These are phyloP conservation scores for Lithosia quadra DNA, from an alignment of 2,888 invertebrate genomes.

Conservation along the genomic window DNA sequence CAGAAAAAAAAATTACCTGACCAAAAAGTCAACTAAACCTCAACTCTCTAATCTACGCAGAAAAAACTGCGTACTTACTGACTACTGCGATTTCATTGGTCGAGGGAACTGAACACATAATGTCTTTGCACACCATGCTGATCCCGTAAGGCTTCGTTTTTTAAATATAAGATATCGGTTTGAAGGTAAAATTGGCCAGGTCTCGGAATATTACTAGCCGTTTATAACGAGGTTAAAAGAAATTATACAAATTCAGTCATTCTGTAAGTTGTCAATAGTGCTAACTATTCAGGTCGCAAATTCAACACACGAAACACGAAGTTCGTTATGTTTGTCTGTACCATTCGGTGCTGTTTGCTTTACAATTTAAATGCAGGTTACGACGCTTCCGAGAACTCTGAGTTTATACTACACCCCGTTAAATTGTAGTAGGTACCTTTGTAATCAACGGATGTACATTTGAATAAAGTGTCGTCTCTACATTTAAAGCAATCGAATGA, in stretches of 20 bases:
- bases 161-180: too few species aligned
- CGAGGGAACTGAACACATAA: too few species aligned
- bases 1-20: too few species aligned
- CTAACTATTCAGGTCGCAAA: constrained; percentile 55
- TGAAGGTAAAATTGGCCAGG: too few species aligned
- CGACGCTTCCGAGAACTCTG: constrained; percentile 49
- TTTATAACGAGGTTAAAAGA: neutral
- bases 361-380: constrained; percentile 70
- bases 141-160: too few species aligned
- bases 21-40: too few species aligned
- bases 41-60: too few species aligned
- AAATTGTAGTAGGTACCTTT: constrained; percentile 34
- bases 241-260: neutral
- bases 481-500: constrained; percentile 42
- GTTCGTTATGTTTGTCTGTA: constrained; percentile 62
- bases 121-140: too few species aligned
- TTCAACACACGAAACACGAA: constrained; percentile 60
- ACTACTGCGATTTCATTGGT: too few species aligned
- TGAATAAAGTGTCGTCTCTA: constrained; percentile 29
- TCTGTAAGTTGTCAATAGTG: constrained; percentile 2
- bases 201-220: too few species aligned
- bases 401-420: constrained; percentile 42
- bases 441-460: constrained; percentile 45
- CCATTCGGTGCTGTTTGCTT: constrained; percentile 63
- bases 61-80: too few species aligned